Conservation (phyloP, 2,888 invertebrate species). For the Pollenia angustigena region DNA sequence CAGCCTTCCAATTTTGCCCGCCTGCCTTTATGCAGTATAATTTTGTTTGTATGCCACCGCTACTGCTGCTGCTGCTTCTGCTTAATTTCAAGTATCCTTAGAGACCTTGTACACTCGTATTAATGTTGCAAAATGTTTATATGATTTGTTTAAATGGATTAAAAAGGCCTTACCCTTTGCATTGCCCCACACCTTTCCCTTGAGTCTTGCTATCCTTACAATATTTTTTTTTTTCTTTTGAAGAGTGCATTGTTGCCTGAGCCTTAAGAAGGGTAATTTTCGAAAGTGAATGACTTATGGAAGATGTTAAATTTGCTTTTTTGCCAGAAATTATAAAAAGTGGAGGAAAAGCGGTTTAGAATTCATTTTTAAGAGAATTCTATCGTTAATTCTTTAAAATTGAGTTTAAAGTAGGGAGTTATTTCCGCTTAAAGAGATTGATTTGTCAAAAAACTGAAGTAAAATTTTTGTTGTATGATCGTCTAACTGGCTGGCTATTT, state of each 20-base stretch:
- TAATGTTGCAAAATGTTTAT: slow-evolving; percentile 72
- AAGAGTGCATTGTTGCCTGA: slow-evolving; percentile 54
- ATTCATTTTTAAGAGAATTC: background rate
- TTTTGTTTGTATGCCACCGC: background rate
- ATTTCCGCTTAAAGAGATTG: too few relatives aligned
- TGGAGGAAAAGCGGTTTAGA: background rate
- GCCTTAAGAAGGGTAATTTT: slow-evolving; percentile 65
- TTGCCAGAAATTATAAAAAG: background rate
- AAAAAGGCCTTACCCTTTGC: slow-evolving; percentile 62
- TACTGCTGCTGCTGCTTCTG: slow-evolving; percentile 15
- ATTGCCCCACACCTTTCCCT: background rate
- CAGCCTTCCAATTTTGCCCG: background rate
- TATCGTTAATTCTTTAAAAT: background rate
- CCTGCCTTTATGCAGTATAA: slow-evolving; percentile 15
- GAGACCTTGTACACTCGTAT: slow-evolving; percentile 76
- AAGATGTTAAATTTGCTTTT: slow-evolving; percentile 48
- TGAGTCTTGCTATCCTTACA: slow-evolving; percentile 20
- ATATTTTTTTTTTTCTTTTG: slow-evolving; percentile 39
- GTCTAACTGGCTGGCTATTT: too few relatives aligned
- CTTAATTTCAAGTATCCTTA: slow-evolving; percentile 81
- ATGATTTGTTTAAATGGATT: slow-evolving; percentile 69
- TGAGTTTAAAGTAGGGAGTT: background rate
- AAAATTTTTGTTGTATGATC: too few relatives aligned
- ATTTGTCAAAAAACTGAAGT: too few relatives aligned
- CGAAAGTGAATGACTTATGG: slow-evolving; percentile 62